These are phyloP conservation scores for Dendrocopos noguchii DNA, from an alignment of 2,113 vertebrate genomes.

Conservation along the genomic window DNA sequence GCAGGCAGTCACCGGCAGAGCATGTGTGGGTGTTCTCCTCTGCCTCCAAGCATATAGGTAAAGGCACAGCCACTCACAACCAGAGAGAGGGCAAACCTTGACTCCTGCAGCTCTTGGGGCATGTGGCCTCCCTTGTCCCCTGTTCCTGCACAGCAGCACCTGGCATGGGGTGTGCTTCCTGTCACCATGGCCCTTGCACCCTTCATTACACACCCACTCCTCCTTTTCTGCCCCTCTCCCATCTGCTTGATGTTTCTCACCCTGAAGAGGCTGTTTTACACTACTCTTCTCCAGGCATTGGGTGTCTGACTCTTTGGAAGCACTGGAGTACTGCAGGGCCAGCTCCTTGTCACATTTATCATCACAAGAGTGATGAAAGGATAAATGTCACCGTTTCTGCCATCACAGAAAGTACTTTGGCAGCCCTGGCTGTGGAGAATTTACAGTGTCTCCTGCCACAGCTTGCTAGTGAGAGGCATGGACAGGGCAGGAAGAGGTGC, in stretches of 20 bases:
- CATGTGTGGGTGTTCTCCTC: not conserved
- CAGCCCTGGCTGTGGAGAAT: not conserved
- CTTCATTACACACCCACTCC: fast-evolving
- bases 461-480: not conserved
- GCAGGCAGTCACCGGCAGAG: constrained; percentile 7
- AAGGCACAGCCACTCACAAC: not conserved
- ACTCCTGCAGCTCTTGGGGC: not conserved
- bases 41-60: not conserved
- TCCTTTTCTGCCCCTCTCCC: not conserved
- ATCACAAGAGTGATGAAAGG: not conserved
- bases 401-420: not conserved
- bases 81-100: not conserved
- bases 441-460: not conserved
- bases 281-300: not conserved
- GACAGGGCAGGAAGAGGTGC: not conserved
- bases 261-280: not conserved
- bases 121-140: not conserved
- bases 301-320: not conserved
- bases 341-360: not conserved
- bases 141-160: not conserved
- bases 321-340: not conserved
- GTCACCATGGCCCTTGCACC: fast-evolving
- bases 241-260: not conserved
- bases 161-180: fast-evolving
- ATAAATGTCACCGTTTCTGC: not conserved